Percentiles rank a stretch among this genome's conserved stretches.
Evolutionary conservation across 2,797 vertebrate genomes (phyloP).

Genomic region (Tamandua tetradactyla): DNA sequence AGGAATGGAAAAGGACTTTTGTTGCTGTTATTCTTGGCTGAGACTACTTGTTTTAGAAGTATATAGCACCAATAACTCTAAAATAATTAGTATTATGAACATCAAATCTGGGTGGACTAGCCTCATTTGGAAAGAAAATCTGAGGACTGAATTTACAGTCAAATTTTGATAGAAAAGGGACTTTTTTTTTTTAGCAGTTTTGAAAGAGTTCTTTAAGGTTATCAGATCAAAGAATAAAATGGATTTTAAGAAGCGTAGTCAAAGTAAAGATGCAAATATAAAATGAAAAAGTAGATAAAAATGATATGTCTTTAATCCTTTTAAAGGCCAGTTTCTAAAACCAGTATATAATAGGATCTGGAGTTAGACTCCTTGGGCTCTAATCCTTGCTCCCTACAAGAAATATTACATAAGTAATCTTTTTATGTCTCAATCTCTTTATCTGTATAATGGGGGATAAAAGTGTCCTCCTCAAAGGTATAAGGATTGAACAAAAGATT

Average conservation of each 20-base stretch:
- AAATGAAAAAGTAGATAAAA: neutral
- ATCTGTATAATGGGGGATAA: neutral
- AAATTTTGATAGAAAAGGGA: constrained; percentile 20
- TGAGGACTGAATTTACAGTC: neutral
- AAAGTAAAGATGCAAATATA: neutral
- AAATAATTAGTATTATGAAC: neutral
- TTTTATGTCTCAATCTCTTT: too few relatives aligned
- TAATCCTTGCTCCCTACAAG: neutral
- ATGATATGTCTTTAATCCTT: constrained; percentile 29
- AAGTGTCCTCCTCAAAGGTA: neutral
- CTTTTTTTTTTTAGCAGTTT: constrained; percentile 16
- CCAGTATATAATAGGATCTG: neutral
- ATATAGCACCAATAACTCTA: neutral
- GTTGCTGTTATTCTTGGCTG: too few relatives aligned
- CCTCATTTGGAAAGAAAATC: constrained; percentile 3
- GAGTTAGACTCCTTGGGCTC: neutral
- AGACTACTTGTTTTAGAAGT: constrained; percentile 30
- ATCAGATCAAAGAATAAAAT: constrained; percentile 27
- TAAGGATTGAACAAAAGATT: neutral
- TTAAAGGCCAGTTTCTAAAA: neutral
- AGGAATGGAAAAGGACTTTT: constrained; percentile 1
- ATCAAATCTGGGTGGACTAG: neutral
- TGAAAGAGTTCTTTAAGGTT: neutral
- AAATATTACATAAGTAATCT: constrained; percentile 42
- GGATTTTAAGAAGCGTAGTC: constrained; percentile 44